Evolutionary conservation across 1,140 invertebrate genomes (phyloP).

Genomic region (Drosophila suzukii): DNA sequence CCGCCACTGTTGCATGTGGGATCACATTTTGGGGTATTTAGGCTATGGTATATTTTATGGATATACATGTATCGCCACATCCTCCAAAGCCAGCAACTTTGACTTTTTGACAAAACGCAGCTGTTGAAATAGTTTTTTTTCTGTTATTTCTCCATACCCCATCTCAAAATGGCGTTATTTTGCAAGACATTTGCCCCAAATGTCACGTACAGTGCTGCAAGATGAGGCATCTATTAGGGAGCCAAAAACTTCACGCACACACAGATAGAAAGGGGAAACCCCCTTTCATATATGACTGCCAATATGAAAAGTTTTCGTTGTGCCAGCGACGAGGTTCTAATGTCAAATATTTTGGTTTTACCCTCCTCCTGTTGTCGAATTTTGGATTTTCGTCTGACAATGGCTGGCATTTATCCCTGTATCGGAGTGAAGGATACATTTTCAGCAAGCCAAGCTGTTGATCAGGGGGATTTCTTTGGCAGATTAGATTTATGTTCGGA

Average conservation of each 20-base stretch:
- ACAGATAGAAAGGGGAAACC: not conserved
- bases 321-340: constrained; percentile 52
- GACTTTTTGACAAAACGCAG: constrained; percentile 68
- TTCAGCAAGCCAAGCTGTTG: constrained; percentile 8
- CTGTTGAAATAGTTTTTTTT: constrained; percentile 59
- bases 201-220: constrained; percentile 26
- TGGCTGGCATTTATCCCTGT: constrained; percentile 47
- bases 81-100: constrained; percentile 29
- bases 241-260: constrained; percentile 4
- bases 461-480: constrained; percentile 11
- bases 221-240: constrained; percentile 51
- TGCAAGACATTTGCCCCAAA: constrained; percentile 41
- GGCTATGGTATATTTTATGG: not conserved
- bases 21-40: constrained; percentile 35
- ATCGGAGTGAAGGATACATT: constrained; percentile 17
- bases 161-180: constrained; percentile 52
- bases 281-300: constrained; percentile 39
- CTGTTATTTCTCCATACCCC: constrained; percentile 7
- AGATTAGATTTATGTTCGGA: constrained; percentile 25
- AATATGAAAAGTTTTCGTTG: constrained; percentile 65
- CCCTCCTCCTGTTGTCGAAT: constrained; percentile 37
- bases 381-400: constrained; percentile 42
- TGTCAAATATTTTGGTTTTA: constrained; percentile 70
- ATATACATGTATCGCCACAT: not conserved
- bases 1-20: constrained; percentile 62